Evolutionary conservation across 1,140 invertebrate genomes (phyloP).

Genomic region (Myzus persicae): DNA sequence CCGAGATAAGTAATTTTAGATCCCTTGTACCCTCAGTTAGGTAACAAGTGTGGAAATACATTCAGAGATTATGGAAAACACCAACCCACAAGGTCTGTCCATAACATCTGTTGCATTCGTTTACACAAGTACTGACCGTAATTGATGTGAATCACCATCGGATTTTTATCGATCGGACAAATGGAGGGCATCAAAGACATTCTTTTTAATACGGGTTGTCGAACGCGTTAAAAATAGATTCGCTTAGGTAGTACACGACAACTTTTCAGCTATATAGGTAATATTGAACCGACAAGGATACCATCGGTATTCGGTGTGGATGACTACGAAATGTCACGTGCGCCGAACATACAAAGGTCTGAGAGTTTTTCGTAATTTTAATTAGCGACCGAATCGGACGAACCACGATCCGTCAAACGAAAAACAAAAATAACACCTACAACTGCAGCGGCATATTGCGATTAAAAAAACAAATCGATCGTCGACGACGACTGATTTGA

Average conservation of each 20-base stretch:
- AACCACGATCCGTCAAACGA: background rate
- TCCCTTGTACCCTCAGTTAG: background rate
- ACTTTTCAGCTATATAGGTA: too few relatives aligned
- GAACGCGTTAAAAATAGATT: background rate
- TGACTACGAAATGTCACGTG: background rate
- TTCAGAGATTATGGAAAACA: background rate
- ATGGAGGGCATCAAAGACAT: background rate
- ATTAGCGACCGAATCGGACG: background rate
- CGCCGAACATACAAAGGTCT: background rate
- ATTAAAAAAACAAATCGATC: background rate
- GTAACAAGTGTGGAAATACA: background rate
- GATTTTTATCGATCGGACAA: background rate
- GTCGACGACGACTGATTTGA: background rate
- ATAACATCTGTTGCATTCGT: background rate
- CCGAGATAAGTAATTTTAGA: too few relatives aligned
- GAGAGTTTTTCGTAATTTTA: background rate
- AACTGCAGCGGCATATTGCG: background rate
- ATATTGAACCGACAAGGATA: background rate
- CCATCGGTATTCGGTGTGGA: background rate
- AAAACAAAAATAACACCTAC: too few relatives aligned
- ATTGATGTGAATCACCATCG: background rate
- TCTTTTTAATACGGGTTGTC: background rate
- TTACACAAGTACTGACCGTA: background rate
- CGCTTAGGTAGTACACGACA: too few relatives aligned
- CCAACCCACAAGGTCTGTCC: background rate